Base-by-base conservation (phyloP, 2,888 invertebrate species). In the Caenorhabditis sulstoni region DNA sequence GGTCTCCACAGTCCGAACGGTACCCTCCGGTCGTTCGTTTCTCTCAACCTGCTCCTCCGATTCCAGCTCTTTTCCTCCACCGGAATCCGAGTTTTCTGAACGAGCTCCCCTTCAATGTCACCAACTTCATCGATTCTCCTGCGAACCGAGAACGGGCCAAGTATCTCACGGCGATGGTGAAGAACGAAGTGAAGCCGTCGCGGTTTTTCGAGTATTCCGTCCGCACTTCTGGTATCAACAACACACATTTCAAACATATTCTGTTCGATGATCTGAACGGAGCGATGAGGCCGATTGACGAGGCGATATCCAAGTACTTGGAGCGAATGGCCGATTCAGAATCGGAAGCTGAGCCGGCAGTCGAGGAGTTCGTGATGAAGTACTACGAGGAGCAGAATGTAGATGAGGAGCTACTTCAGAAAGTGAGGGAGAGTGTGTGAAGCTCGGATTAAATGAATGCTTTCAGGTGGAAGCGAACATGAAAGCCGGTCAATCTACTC, bases 31-130 rank as follows among this genome's bases (percentile, higher is more conserved):
- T 44, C 29, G 35, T 22, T 12, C 16, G 8, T 22, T 45, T 41
- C 35, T 3, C 16, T 50, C 41, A 29, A 29, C 44, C 9, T 12
- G 16, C 55, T 5, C 22, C 11, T 4, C 14, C 37, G 3, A 49
- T 70, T 80, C n/a, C 73, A 83, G 83, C 80, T 12, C 53, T 83
- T 16, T 83, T 79, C 37, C 74, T 82, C 23, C 67, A 68, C 49
- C 79, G 84, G 20, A 61, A 81, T 44, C 70, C 81, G 11, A 68
- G 76, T 16, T 84, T 84, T 23, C 71, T 82, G 16, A 39, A 66
- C 12, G 78, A 84, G 62, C 59, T 84, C 20, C 84, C 84, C 2
- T 84, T 84, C 70, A 82, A 82, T 52, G 79, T 79, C n/a, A 62
- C 67, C 22, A 73, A 61, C 23, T 84, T 84, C 58, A 75, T 81